Base-by-base conservation (phyloP, 2,888 invertebrate species). In the Glyphotaelius pellucidus region DNA sequence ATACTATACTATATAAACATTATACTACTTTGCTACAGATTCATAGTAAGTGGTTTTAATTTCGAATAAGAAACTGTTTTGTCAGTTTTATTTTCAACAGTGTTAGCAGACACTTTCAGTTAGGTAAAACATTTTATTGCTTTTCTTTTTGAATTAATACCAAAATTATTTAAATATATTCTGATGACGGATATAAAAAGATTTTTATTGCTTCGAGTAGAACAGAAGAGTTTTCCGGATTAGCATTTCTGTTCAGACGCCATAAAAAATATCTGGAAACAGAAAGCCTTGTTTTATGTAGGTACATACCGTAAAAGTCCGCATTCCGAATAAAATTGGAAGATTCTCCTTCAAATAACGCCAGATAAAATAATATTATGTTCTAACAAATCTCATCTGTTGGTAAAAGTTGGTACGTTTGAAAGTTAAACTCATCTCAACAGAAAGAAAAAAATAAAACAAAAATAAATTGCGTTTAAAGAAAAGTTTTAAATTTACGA, bases 221-320 rank as follows among this genome's bases (percentile, higher is more conserved):
- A 83, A 83, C 19, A 25, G 4, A 25, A 25, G 83, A 35, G 35
- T 83, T 83, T 83, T 83, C 12, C 35, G 15, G 35, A 83, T 83
- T 83, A 35, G 35, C 83, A 83, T 83, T 83, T 83, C 25, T 35
- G 83, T 83, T 38, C 83, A 35, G 35, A 83, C 83, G 38, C n/a
- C 35, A 15, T 47, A 11, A 83, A 83, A 83, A 83, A 83, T 83
- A 25, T 83, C 19, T 35, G 38, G 25, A 83, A 83, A 35, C 83
- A 83, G 35, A 32, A 35, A 7, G 32, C 83, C 3, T 32, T 83
- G 32, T 15, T 83, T 15, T 32, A 19, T 35, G 25, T 35, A 35
- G 5, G 7, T 35, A 83, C 19, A 31, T 19, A 25, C 67, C 67
- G 67, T 19, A n/a, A 25, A 67, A 67, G n/a, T n/a, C n/a, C 25